Percentiles rank a stretch among this genome's conserved stretches.
Conservation (phyloP, 2,797 vertebrate genomes). For the Adelosebastes latens region DNA sequence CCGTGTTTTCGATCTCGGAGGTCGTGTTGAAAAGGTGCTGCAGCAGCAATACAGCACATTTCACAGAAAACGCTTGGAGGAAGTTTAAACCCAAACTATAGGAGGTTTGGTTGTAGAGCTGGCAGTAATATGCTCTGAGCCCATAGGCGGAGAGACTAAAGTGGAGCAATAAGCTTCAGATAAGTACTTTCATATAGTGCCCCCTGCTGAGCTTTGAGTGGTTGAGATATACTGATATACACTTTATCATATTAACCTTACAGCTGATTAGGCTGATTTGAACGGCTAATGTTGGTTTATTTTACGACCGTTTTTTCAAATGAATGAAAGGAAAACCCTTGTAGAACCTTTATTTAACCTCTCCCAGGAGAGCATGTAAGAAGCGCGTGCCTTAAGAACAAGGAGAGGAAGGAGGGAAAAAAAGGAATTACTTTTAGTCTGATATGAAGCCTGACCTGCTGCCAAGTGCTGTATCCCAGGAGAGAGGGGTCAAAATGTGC, state of each 20-base stretch:
- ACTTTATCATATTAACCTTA: slow-evolving; percentile 22
- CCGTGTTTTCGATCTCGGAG: slow-evolving; percentile 42
- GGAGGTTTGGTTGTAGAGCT: slow-evolving; percentile 31
- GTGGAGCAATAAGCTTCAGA: slow-evolving; percentile 24
- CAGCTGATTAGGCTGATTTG: slow-evolving; percentile 37
- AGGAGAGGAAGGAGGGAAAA: not conserved
- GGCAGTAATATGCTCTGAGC: slow-evolving; percentile 17
- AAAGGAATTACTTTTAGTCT: slow-evolving; percentile 34
- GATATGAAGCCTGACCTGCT: slow-evolving; percentile 63
- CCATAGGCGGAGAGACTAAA: slow-evolving; percentile 10
- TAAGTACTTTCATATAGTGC: slow-evolving; percentile 25
- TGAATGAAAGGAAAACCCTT: slow-evolving; percentile 10
- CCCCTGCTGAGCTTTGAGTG: slow-evolving; percentile 20
- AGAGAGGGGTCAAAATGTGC: slow-evolving; percentile 58
- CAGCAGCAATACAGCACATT: slow-evolving; percentile 16
- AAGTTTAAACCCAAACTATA: slow-evolving; percentile 43
- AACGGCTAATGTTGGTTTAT: slow-evolving; percentile 34
- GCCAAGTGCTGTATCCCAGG: slow-evolving; percentile 65
- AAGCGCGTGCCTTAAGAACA: slow-evolving; percentile 25
- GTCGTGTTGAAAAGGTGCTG: slow-evolving; percentile 29
- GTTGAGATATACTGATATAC: slow-evolving; percentile 12
- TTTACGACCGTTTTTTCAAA: slow-evolving; percentile 31
- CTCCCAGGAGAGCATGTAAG: slow-evolving; percentile 27
- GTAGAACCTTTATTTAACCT: slow-evolving; percentile 34
- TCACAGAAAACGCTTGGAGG: slow-evolving; percentile 24